These are phyloP conservation scores for Rhyacophila brunnea DNA, from an alignment of 1,140 invertebrate species.

Conservation along the genomic window DNA sequence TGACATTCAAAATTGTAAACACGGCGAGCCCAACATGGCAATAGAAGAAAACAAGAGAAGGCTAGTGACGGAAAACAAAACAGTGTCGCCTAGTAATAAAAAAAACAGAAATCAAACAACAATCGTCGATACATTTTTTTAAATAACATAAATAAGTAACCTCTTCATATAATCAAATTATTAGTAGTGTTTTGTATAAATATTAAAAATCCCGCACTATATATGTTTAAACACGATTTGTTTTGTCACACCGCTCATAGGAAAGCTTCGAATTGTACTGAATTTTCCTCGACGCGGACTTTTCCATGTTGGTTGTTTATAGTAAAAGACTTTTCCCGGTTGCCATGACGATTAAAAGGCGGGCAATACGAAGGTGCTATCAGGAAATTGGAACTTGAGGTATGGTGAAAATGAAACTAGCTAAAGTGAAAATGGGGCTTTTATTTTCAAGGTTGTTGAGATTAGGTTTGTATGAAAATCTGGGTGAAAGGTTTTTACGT, in stretches of 20 bases:
- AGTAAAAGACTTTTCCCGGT: conserved; percentile 18
- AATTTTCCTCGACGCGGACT: conserved; percentile 1
- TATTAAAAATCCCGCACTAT: conserved; percentile 6
- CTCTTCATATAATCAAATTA: too few species aligned
- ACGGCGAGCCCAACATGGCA: conserved; percentile 11
- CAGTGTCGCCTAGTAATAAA: background rate
- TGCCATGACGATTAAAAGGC: conserved; percentile 20
- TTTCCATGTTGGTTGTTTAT: conserved; percentile 24
- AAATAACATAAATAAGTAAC: too few species aligned
- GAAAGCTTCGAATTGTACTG: conserved; percentile 12
- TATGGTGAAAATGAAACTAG: background rate
- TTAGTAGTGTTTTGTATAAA: background rate
- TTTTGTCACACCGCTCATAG: background rate
- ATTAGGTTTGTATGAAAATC: too few species aligned
- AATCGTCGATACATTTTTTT: too few species aligned
- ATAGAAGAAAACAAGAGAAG: conserved; percentile 2
- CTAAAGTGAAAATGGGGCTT: too few species aligned
- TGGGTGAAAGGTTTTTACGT: too few species aligned
- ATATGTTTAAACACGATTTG: background rate
- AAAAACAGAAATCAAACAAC: too few species aligned
- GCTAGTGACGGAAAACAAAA: background rate
- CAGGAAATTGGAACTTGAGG: conserved; percentile 2
- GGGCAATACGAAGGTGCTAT: conserved; percentile 19
- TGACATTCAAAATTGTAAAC: conserved; percentile 33
- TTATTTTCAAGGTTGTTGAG: too few species aligned